Percentiles rank a stretch among this genome's conserved stretches.
phyloP scores from a whole-genome alignment of 2,113 vertebrate species.

The Ceyx margarethae region DNA sequence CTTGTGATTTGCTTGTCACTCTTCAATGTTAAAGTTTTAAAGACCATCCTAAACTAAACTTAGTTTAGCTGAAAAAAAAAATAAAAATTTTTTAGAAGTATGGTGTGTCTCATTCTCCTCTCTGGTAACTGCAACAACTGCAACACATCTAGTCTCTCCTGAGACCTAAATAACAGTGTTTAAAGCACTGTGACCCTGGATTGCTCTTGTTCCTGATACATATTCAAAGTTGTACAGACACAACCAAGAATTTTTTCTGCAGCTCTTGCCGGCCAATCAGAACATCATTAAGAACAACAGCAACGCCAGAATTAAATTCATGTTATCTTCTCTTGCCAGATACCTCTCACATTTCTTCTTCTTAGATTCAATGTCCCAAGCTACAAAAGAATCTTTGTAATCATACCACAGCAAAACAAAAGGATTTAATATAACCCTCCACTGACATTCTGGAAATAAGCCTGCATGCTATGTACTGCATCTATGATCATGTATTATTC shows the following conservation, averaged over 20 bases:
- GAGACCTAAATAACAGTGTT: conserved; percentile 7
- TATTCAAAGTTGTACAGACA: conserved; percentile 8
- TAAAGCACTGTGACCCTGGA: conserved; percentile 11
- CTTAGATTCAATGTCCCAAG: conserved; percentile 28
- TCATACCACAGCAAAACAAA: not conserved
- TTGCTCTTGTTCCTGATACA: conserved; percentile 3
- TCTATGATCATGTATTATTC: not conserved
- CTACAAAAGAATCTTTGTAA: conserved; percentile 16
- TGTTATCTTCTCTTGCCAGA: conserved; percentile 35
- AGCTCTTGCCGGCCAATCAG: not conserved
- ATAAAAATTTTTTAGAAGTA: too few relatives aligned
- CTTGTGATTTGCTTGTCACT: not conserved
- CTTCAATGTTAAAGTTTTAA: conserved; percentile 3
- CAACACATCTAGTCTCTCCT: conserved; percentile 18
- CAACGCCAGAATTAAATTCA: conserved; percentile 32
- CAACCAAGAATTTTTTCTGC: not conserved
- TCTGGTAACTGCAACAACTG: conserved; percentile 21
- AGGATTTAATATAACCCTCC: conserved; percentile 19
- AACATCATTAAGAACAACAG: conserved; percentile 24
- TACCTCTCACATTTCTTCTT: conserved; percentile 34
- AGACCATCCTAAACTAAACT: conserved; percentile 26
- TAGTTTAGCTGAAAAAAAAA: not conserved
- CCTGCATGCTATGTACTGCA: not conserved
- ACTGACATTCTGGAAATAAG: conserved; percentile 4
- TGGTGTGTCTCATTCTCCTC: not conserved